phyloP scores from a whole-genome alignment of 2,888 invertebrate species.

The Drosophila cyrtoloma region DNA sequence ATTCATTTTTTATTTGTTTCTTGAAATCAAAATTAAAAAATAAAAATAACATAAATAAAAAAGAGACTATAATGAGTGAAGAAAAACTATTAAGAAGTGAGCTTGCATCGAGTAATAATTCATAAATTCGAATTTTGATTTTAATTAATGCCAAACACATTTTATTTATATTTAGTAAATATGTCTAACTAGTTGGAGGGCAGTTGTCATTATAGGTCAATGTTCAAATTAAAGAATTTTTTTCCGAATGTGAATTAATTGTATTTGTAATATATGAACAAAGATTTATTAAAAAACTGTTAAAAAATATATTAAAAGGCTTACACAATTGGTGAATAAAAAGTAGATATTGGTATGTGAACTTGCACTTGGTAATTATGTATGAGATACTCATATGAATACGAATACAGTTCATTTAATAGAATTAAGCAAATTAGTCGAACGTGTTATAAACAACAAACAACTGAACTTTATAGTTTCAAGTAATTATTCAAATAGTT shows the following conservation, averaged over 20 bases:
- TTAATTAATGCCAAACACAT: neutral
- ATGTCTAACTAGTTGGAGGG: neutral
- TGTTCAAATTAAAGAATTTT: neutral
- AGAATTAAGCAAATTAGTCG: neutral
- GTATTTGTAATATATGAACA: too few relatives aligned
- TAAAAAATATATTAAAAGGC: neutral
- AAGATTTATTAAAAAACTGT: neutral
- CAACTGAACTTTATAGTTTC: neutral
- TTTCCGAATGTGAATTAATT: neutral
- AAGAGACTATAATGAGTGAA: neutral
- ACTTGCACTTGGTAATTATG: neutral
- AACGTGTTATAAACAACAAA: neutral
- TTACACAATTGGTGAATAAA: neutral
- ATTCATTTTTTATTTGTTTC: too few relatives aligned
- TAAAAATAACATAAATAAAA: neutral
- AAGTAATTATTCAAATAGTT: slow-evolving; percentile 25
- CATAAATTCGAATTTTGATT: neutral
- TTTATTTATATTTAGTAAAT: neutral
- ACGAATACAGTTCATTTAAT: neutral
- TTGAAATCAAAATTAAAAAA: neutral
- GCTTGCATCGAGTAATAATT: neutral
- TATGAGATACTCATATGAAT: neutral
- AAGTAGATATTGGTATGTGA: neutral
- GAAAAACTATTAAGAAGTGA: neutral
- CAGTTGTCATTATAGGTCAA: neutral